Conservation (phyloP, 2,113 vertebrate genomes). For the Perccottus glenii region DNA sequence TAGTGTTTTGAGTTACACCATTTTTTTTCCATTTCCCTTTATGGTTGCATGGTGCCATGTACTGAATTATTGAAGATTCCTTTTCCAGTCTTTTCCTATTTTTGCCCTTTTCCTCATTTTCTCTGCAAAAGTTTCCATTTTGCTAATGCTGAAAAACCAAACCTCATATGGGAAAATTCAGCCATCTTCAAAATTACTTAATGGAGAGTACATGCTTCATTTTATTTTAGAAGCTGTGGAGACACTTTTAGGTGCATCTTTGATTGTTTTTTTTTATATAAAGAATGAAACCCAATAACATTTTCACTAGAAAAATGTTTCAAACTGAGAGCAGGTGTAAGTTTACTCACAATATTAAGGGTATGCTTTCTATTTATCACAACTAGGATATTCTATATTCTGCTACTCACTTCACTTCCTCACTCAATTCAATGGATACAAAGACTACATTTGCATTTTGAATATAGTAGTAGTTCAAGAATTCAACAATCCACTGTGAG, state of each 20-base stretch:
- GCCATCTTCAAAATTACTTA: constrained; percentile 1
- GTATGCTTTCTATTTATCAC: too few species aligned
- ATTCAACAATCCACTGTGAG: constrained; percentile 17
- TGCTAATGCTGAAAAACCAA: constrained; percentile 31
- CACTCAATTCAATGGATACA: not conserved
- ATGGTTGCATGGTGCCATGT: constrained; percentile 16
- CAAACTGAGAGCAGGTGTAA: not conserved
- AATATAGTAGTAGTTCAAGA: not conserved
- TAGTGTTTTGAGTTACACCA: not conserved
- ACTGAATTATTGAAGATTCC: constrained; percentile 59
- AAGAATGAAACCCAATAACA: too few species aligned
- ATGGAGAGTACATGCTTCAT: constrained; percentile 1
- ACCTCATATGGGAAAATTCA: constrained; percentile 1
- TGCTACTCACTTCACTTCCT: not conserved
- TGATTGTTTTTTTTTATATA: too few species aligned
- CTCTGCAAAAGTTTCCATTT: constrained; percentile 47
- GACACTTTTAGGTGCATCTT: too few species aligned
- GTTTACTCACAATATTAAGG: not conserved
- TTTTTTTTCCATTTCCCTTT: not conserved
- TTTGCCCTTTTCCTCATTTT: constrained; percentile 38
- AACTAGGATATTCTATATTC: not conserved
- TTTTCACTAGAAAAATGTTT: not conserved
- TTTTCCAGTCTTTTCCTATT: constrained; percentile 14
- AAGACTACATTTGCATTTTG: constrained; percentile 31
- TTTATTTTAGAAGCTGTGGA: constrained; percentile 8